A percentile compares a stretch with the other conserved stretches of the same genome.
Conservation (phyloP, 1,140 invertebrate genomes). For the Pectinophora gossypiella region DNA sequence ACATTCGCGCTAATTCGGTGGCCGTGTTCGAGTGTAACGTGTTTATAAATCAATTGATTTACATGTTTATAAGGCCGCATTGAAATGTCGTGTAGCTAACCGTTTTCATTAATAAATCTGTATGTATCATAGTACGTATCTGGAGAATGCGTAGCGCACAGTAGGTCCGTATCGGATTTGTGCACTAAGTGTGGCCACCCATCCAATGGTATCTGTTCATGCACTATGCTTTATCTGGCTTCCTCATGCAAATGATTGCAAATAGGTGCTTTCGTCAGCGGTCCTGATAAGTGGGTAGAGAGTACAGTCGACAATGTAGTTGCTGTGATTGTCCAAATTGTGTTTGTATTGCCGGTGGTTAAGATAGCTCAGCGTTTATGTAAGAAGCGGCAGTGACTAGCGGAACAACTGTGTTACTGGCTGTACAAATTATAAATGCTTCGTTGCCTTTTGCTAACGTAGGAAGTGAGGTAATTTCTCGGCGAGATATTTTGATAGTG, state of each 20-base stretch:
- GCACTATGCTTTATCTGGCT: slow-evolving; percentile 41
- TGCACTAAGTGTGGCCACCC: slow-evolving; percentile 28
- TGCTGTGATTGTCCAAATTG: not conserved
- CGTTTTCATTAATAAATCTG: not conserved
- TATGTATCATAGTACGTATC: not conserved
- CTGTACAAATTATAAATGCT: slow-evolving; percentile 2
- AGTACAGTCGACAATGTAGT: not conserved
- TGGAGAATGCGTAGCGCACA: no score
- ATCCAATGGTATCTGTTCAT: slow-evolving; percentile 25
- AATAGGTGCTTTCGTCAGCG: slow-evolving; percentile 38
- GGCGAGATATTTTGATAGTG: not conserved
- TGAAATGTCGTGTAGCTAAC: not conserved
- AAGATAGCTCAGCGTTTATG: not conserved
- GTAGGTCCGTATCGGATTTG: not conserved
- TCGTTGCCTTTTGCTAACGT: not conserved
- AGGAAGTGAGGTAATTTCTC: slow-evolving; percentile 1
- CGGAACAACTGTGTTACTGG: not conserved
- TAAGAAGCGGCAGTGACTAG: not conserved
- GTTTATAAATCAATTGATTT: not conserved
- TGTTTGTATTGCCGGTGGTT: not conserved
- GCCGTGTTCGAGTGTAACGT: not conserved
- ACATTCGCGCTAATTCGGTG: not conserved
- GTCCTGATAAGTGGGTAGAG: not conserved
- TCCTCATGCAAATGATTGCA: slow-evolving; percentile 61
- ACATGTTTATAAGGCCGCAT: not conserved